phyloP scores from a whole-genome alignment of 2,113 vertebrate species.

The Pterocles burchelli region DNA sequence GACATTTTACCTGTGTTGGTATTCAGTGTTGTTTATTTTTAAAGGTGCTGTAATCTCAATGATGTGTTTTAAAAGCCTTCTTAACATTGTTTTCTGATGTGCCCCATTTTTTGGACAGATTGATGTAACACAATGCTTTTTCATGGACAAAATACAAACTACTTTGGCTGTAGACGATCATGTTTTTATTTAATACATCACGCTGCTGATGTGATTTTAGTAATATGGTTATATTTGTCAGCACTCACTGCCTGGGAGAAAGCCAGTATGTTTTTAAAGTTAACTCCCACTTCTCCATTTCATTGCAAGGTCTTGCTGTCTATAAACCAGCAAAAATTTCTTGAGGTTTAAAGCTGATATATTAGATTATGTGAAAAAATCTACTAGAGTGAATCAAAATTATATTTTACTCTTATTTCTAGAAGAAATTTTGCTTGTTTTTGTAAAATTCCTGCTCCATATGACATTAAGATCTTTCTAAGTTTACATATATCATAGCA shows the following conservation, averaged over 20 bases:
- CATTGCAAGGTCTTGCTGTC: constrained; percentile 19
- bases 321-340: background rate
- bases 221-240: constrained; percentile 74
- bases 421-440: constrained; percentile 8
- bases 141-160: constrained; percentile 64
- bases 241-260: constrained; percentile 72
- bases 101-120: constrained; percentile 59
- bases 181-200: constrained; percentile 73
- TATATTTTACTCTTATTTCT: background rate
- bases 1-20: constrained; percentile 84
- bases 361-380: constrained; percentile 14
- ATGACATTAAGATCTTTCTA: background rate
- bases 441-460: constrained; percentile 19
- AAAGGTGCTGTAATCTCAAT: constrained; percentile 82
- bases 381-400: background rate
- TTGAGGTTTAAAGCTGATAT: constrained; percentile 24
- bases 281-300: constrained; percentile 56
- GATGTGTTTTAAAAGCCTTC: constrained; percentile 82
- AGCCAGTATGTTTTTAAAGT: constrained; percentile 65
- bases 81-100: constrained; percentile 74
- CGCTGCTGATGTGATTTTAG: constrained; percentile 64
- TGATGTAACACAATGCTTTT: constrained; percentile 53
- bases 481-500: background rate
- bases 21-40: constrained; percentile 82
- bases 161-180: background rate